These are phyloP conservation scores for Leptogaster cylindrica DNA, from an alignment of 2,888 invertebrate genomes.

Conservation along the genomic window DNA sequence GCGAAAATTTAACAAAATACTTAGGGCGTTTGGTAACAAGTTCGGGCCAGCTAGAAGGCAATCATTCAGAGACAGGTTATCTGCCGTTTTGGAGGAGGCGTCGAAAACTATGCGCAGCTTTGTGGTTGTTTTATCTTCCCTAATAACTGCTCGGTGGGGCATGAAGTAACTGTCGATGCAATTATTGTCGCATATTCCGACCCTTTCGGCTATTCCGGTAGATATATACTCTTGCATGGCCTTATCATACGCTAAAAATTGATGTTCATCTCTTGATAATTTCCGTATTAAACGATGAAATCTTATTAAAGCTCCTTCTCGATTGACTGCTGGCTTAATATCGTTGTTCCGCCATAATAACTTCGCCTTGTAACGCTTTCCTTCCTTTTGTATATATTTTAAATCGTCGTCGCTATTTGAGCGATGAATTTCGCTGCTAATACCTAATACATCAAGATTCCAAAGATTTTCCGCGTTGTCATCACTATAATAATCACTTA, in stretches of 20 bases:
- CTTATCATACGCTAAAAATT: slow-evolving; percentile 21
- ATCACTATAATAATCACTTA: not conserved
- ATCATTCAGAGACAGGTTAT: not conserved
- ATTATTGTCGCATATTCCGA: too few relatives aligned
- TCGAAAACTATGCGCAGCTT: slow-evolving; percentile 31
- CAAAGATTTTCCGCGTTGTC: not conserved
- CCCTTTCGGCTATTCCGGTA: slow-evolving; percentile 12
- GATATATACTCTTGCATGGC: slow-evolving; percentile 30
- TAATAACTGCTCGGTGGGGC: slow-evolving; percentile 37
- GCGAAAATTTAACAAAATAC: not conserved
- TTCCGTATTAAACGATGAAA: not conserved
- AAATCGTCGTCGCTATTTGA: not conserved
- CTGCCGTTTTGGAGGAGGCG: not conserved
- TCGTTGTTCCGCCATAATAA: not conserved
- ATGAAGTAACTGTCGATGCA: slow-evolving; percentile 29
- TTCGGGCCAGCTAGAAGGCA: not conserved
- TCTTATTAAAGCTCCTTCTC: not conserved
- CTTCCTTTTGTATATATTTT: not conserved
- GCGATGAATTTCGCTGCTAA: not conserved
- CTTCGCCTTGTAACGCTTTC: not conserved
- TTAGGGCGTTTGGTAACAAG: not conserved
- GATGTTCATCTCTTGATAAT: not conserved
- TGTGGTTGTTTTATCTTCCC: slow-evolving; percentile 39
- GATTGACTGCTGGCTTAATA: not conserved
- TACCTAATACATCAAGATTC: not conserved